phyloP scores from a whole-genome alignment of 1,140 invertebrate species.

The Aphidius gifuensis region DNA sequence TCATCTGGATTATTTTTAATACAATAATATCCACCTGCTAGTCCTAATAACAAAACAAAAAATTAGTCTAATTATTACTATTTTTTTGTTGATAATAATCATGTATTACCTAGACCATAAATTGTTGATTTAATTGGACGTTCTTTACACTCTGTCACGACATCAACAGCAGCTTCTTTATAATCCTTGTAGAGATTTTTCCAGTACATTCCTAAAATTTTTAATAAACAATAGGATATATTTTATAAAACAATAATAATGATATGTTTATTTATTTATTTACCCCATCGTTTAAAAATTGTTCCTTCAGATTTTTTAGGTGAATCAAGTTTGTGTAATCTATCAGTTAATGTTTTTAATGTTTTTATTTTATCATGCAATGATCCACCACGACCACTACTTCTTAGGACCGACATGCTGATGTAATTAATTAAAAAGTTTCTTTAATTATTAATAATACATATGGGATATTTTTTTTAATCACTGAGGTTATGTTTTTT shows the following conservation, averaged over 20 bases:
- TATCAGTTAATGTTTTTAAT: not conserved
- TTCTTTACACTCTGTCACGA: conserved; percentile 40
- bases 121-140: conserved; percentile 36
- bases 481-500: not conserved
- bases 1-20: conserved; percentile 65
- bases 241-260: conserved; percentile 2
- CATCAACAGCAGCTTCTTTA: conserved; percentile 40
- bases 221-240: not conserved
- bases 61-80: conserved; percentile 33
- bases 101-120: conserved; percentile 28
- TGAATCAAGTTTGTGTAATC: not conserved
- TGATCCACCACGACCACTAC: not conserved
- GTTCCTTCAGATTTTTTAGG: conserved; percentile 32
- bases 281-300: conserved; percentile 45
- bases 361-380: not conserved
- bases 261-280: conserved; percentile 13
- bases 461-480: not conserved
- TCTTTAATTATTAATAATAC: not conserved
- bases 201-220: conserved; percentile 39
- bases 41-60: conserved; percentile 35
- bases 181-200: conserved; percentile 40
- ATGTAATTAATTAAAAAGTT: not conserved
- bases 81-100: conserved; percentile 3
- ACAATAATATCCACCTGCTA: conserved; percentile 50
- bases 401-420: not conserved